These are phyloP conservation scores for Euwallacea similis DNA, from an alignment of 1,140 invertebrate species.

Conservation along the genomic window DNA sequence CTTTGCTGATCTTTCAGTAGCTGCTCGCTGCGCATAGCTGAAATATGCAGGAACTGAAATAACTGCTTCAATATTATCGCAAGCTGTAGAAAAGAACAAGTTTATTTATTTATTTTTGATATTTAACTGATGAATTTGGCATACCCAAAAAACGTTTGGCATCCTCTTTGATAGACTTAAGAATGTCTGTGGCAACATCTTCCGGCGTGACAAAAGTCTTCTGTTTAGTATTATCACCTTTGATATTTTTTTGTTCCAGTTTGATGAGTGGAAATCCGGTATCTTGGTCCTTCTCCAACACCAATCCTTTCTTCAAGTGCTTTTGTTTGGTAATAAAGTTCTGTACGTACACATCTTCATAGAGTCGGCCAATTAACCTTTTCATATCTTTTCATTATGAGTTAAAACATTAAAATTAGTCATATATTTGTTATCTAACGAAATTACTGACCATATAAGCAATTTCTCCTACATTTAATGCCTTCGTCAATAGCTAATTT, in stretches of 20 bases:
- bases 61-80: conserved; percentile 13
- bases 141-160: too few species aligned
- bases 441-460: too few species aligned
- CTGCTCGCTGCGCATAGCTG: conserved; percentile 23
- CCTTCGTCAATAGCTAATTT: too few species aligned
- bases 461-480: too few species aligned
- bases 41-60: conserved; percentile 31
- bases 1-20: conserved; percentile 18
- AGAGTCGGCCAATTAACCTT: conserved; percentile 21
- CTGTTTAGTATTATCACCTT: not conserved
- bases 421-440: too few species aligned
- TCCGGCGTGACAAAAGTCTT: conserved; percentile 13
- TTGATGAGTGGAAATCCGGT: not conserved
- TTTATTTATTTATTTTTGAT: too few species aligned
- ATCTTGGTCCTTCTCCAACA: not conserved
- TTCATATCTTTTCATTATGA: conserved; percentile 19
- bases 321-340: conserved; percentile 2
- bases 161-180: conserved; percentile 18
- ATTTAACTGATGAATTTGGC: not conserved
- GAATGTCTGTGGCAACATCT: conserved; percentile 24
- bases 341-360: conserved; percentile 23
- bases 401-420: not conserved
- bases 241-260: not conserved
- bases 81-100: not conserved
- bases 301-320: not conserved